Conservation (phyloP, 2,797 vertebrate genomes). For the Arremon aurantiirostris region DNA sequence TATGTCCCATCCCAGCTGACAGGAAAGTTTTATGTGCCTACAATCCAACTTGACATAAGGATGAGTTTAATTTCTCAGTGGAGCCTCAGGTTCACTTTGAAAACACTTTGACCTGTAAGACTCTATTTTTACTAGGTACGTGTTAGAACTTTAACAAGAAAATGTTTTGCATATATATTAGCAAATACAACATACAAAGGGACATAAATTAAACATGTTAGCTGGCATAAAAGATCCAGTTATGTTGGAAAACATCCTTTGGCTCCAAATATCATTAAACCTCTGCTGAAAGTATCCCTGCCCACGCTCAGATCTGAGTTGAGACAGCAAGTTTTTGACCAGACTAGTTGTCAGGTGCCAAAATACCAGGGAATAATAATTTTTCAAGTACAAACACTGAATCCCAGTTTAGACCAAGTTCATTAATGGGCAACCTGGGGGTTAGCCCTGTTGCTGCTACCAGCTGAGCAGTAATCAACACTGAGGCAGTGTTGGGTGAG, state of each 20-base stretch:
- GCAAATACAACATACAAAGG: background rate
- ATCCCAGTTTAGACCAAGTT: background rate
- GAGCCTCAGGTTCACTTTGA: background rate
- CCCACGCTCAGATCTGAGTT: background rate
- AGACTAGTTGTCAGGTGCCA: background rate
- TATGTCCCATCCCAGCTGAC: background rate
- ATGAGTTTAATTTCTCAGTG: background rate
- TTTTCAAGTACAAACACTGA: background rate
- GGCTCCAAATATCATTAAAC: background rate
- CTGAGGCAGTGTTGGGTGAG: rapidly evolving
- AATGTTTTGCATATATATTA: background rate
- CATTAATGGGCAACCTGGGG: background rate
- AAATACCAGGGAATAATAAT: background rate
- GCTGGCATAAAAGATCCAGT: background rate
- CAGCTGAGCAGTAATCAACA: background rate
- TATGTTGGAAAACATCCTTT: background rate
- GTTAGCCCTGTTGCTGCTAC: background rate
- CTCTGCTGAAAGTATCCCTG: background rate
- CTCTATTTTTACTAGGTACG: background rate
- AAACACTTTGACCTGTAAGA: slow-evolving; percentile 22
- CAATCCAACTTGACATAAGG: background rate
- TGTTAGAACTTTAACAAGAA: background rate
- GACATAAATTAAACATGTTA: background rate
- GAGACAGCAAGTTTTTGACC: background rate
- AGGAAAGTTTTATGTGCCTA: background rate